These are phyloP conservation scores for Artibeus jamaicensis DNA, from an alignment of 2,797 vertebrate genomes.

Conservation along the genomic window DNA sequence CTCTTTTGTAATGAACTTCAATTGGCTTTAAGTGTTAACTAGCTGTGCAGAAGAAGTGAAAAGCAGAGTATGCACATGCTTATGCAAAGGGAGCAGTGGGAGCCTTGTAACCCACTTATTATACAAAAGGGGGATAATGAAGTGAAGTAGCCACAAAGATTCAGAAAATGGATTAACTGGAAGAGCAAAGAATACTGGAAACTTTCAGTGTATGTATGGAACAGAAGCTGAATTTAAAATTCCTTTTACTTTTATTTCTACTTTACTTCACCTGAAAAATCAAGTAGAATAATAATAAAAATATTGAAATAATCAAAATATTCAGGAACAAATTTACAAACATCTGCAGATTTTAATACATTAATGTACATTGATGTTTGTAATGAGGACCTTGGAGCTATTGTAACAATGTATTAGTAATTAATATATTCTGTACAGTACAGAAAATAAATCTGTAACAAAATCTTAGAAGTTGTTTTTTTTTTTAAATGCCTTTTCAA, in stretches of 20 bases:
- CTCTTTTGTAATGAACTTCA: background rate
- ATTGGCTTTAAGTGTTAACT: background rate
- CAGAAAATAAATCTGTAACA: background rate
- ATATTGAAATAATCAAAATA: background rate
- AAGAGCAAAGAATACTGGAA: background rate
- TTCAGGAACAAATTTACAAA: background rate
- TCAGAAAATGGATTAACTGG: background rate
- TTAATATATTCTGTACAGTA: background rate
- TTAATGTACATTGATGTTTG: background rate
- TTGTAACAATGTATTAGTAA: background rate
- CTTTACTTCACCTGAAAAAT: background rate
- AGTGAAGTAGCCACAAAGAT: background rate
- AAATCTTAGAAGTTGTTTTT: background rate
- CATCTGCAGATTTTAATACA: background rate
- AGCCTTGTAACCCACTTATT: background rate
- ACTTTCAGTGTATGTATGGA: background rate
- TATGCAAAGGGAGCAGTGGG: background rate
- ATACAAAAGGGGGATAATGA: background rate
- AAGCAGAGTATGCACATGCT: background rate
- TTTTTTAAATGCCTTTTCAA: background rate
- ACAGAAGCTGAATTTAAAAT: background rate
- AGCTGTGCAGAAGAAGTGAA: background rate
- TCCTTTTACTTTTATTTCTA: background rate
- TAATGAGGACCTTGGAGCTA: background rate
- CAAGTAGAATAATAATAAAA: background rate